Evolutionary conservation across 2,113 vertebrate species (phyloP), one percentile per base, ranked within the genome.

Genomic region (Ellobius talpinus): DNA sequence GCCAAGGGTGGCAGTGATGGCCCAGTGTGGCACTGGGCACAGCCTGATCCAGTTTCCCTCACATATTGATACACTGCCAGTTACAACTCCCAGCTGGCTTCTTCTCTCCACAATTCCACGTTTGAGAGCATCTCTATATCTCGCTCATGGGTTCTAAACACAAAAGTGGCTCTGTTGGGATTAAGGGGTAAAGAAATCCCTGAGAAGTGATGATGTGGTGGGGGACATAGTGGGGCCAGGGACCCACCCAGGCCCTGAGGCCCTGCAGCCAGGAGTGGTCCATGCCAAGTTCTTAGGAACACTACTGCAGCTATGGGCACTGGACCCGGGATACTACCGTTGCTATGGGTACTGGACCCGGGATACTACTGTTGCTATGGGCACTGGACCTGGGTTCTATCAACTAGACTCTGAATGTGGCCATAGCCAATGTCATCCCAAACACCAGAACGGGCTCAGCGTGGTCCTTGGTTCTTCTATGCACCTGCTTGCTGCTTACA

Each of bases 101-200:
- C 17, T 19, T 76, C 68, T 95, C 68, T n/a, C 19, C 36, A 68
- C 39, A 77, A 33, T 70, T 63, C 52, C 58, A 77, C 3, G 7
- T n/a, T 88, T 72, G 61, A 16, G 39, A 50, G 50, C 50, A 77
- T 91, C 70, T 89, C 87, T 42, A 65, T 61, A 63, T 31, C n/a
- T 21, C 10, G 16, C 31, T 42, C 55, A 45, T 4, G 31, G 19
- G 65, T 63, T 84, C 88, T 63, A 70, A 63, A 52, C 61, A 36
- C 42, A 33, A 52, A 63, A 93, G 91, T 0, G 8, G 42, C 63
- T 66, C 77, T 73, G 39, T 78, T 8, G 12, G 39, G 55, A 74
- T 94, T 72, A 94, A 89, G 19, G 68, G 52, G 33, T 42, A 78
- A 91, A 97, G 31, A 24, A 89, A 72, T 58, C 39, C 87, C 90